Evolutionary conservation across 1,140 invertebrate genomes (phyloP).

Genomic region (Drosophila pandora): DNA sequence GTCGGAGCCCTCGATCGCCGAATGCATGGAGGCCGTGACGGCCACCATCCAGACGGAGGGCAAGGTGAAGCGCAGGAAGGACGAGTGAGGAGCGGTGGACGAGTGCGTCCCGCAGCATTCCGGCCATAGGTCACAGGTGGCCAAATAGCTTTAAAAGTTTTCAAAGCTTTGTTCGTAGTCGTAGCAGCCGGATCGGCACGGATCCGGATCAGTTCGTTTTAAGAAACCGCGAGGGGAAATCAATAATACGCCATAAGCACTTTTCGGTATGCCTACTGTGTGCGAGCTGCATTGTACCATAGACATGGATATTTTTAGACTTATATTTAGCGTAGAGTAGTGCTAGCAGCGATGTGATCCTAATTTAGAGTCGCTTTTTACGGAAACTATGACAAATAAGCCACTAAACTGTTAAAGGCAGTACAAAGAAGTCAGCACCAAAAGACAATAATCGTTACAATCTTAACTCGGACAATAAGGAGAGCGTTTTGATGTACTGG

Average conservation of each 20-base stretch:
- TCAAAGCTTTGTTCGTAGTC: conserved; percentile 38
- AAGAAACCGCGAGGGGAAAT: conserved; percentile 15
- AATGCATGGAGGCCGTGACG: conserved; percentile 93
- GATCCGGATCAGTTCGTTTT: neutral
- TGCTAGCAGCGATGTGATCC: conserved; percentile 63
- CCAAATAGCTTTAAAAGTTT: conserved; percentile 62
- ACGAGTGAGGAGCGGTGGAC: conserved; percentile 85
- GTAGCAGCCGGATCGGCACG: neutral
- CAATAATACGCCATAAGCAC: conserved; percentile 14
- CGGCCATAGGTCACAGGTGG: conserved; percentile 20
- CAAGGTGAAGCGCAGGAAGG: conserved; percentile 93
- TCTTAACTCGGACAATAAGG: conserved; percentile 31
- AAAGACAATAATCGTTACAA: conserved; percentile 56
- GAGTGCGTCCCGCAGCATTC: conserved; percentile 40
- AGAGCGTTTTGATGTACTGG: conserved; percentile 6
- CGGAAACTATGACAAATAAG: conserved; percentile 10
- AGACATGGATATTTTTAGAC: conserved; percentile 3
- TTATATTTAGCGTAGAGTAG: conserved; percentile 17
- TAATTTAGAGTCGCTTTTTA: conserved; percentile 62
- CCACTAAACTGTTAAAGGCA: conserved; percentile 15
- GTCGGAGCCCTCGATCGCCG: conserved; percentile 86
- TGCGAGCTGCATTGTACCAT: conserved; percentile 3
- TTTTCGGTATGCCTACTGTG: conserved; percentile 5
- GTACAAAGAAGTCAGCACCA: conserved; percentile 54
- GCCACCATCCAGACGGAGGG: conserved; percentile 96